Evolutionary conservation across 2,113 vertebrate species (phyloP), one percentile per base, ranked within the genome.

Genomic region (Penelope pileata): DNA sequence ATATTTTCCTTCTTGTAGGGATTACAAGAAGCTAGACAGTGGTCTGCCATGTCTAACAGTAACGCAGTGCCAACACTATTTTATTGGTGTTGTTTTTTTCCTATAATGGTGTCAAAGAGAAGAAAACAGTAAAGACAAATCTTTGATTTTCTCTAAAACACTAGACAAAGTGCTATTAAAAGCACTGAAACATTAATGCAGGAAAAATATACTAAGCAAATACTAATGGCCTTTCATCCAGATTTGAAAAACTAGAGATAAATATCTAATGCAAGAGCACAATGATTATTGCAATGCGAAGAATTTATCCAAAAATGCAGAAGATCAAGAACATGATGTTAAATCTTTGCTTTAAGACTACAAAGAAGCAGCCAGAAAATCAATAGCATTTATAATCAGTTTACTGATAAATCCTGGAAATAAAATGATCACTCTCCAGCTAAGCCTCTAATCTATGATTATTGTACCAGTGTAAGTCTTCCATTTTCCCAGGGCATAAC

Each of bases 401-500:
- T 95, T 67, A 58, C 24, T 69, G 75, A 63, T 80, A 92, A 90
- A 83, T 75, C 56, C 75, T 77, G 23, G 34, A 90, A 91, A 86
- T 56, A 74, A 95, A 95, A 94, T 66, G 0, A 83, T 69, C 29
- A 83, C 24, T 82, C 34, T 51, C 83, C 36, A 90, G 64, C 23
- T 80, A 77, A 86, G 47, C 23, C 42, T 76, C 38, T 74, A 83
- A 83, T 87, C 30, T 76, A 47, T 0, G 0, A 86, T 77, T 73
- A 70, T 18, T 76, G 19, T 76, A 30, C 34, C 4, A 62, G 75
- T 83, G 64, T 3, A 14, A 27, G 48, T 32, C 36, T 91, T 85
- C 17, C 6, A 42, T 66, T 83, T 91, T 76, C 29, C 13, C 21
- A 54, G 2, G 1, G 1, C 84, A 51, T 54, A 66, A 85, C 1